Evolutionary conservation across 1,140 invertebrate genomes (phyloP), one percentile per base, ranked within the genome.

Genomic region (Macrotrachela quadricornifera): DNA sequence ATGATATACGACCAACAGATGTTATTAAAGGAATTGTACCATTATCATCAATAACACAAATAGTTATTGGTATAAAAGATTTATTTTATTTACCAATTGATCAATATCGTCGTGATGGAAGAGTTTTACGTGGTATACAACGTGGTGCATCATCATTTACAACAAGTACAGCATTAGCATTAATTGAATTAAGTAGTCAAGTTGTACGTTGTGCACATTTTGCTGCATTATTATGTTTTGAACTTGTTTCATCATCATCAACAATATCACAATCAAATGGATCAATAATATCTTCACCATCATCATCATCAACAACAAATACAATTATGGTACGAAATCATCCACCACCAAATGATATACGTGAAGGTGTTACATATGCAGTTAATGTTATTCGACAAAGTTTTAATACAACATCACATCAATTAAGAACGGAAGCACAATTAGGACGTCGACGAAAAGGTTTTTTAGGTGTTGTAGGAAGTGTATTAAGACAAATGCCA

Each of bases 71-170:
- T 11, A 78, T 96, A 57, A 76, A 79, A 58, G 90, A 96, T 71
- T 70, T 97, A 49, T 81, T 97, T 61, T 83, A 83, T 77, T 68
- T 94, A 58, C 91, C 91, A 17, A 82, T 95, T 59, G 85, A 92
- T 67, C 90, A 96, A 68, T 95, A 95, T 71, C 80, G 85, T 61
- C 86, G 83, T 67, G 91, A 97, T 73, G 87, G 90, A 0, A 75
- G 87, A 49, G 80, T 97, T 37, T 80, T 94, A 10, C 76, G 86
- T 50, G 91, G 91, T 1, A 68, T 97, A 52, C 85, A 94, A 64
- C 73, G 85, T 49, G 91, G 91, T n/a, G 85, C 88, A 10, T 84
- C 82, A 62, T 90, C 87, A 61, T 96, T 97, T 66, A 85, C 84
- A 1, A 85, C 86, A 1, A 85, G 85, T 10, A 90, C 90, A 1